Conservation (phyloP, 2,888 invertebrate genomes). For the Acanthosoma haemorrhoidale region DNA sequence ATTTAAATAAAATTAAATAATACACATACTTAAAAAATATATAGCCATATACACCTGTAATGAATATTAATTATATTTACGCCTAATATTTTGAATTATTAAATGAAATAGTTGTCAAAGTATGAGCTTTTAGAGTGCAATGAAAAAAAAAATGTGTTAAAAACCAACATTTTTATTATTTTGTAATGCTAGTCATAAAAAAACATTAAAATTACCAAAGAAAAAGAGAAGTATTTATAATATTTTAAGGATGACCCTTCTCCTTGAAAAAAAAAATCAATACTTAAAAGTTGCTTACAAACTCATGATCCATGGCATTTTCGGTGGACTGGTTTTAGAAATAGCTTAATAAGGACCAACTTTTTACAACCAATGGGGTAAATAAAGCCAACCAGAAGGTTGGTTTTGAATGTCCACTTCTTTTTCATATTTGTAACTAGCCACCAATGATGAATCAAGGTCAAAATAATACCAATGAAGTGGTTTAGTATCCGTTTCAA, state of each 20-base stretch:
- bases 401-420: not conserved
- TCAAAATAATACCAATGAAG: too few species aligned
- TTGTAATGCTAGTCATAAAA: conserved; percentile 31
- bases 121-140: conserved; percentile 27
- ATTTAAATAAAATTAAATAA: not conserved
- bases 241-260: conserved; percentile 28
- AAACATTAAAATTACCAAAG: conserved; percentile 30
- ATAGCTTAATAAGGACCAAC: conserved; percentile 25
- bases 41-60: not conserved
- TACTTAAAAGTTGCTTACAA: not conserved
- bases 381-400: not conserved
- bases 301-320: conserved; percentile 20
- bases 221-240: conserved; percentile 18
- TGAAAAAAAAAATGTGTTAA: conserved; percentile 23
- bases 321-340: conserved; percentile 13
- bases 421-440: not conserved
- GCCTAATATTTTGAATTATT: conserved; percentile 14
- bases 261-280: not conserved
- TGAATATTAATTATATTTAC: not conserved
- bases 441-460: too few species aligned
- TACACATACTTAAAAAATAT: not conserved
- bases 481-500: too few species aligned
- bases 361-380: conserved; percentile 15
- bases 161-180: conserved; percentile 25
- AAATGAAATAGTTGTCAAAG: conserved; percentile 15